Percentiles rank a stretch among this genome's conserved stretches.
Evolutionary conservation across 1,140 invertebrate species (phyloP).

Genomic region (Rhizoglyphus robini): DNA sequence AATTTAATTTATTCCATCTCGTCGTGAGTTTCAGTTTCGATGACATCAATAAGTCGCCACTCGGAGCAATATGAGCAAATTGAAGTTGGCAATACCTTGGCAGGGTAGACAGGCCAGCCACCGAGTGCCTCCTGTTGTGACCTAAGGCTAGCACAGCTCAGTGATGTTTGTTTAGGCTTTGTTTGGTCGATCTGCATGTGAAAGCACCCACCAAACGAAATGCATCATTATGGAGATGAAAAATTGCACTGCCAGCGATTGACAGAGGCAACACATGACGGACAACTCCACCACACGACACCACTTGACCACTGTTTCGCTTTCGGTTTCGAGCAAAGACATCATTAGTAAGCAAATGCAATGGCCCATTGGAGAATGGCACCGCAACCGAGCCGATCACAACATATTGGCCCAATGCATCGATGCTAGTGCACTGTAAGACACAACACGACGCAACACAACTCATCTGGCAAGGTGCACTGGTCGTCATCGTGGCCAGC

Average conservation of each 20-base stretch:
- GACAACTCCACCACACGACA: no score
- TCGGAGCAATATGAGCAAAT: background rate
- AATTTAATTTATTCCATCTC: background rate
- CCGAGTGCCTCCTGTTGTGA: background rate
- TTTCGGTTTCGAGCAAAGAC: no score
- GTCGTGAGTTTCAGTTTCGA: background rate
- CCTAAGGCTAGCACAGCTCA: background rate
- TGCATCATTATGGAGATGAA: background rate
- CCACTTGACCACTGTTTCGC: no score
- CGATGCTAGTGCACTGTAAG: no score
- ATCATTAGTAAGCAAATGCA: no score
- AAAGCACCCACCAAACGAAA: slow-evolving; percentile 2
- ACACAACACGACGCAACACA: no score
- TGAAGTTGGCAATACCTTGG: slow-evolving; percentile 2
- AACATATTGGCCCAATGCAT: background rate
- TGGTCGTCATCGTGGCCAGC: no score
- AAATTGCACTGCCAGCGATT: background rate
- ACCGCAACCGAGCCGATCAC: no score
- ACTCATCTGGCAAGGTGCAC: no score
- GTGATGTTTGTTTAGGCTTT: background rate
- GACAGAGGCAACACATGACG: no score
- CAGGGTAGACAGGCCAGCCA: no score
- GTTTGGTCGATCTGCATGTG: slow-evolving; percentile 5
- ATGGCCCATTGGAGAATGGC: no score
- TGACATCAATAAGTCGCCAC: slow-evolving; percentile 15